Conservation (phyloP, 2,888 invertebrate species). For the Scaptomyza polygonia region DNA sequence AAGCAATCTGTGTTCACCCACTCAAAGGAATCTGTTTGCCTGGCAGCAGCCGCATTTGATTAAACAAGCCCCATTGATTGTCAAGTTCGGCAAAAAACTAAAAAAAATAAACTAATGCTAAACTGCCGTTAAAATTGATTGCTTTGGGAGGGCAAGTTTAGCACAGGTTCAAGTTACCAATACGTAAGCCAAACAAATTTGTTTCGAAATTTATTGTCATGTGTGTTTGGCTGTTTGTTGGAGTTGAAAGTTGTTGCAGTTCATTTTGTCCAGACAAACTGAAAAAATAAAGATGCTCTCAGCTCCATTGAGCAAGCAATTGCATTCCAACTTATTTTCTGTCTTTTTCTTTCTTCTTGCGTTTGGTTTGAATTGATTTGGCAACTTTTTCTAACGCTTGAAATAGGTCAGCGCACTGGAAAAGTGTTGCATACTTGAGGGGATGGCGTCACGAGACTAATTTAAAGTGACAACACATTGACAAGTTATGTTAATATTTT, state of each 20-base stretch:
- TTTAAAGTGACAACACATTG: slow-evolving; percentile 40
- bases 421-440: slow-evolving; percentile 42
- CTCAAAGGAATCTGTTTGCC: slow-evolving; percentile 1
- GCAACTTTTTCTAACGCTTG: background rate
- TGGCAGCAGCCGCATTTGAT: slow-evolving; percentile 46
- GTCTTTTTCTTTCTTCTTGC: slow-evolving; percentile 4
- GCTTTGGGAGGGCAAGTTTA: slow-evolving; percentile 45
- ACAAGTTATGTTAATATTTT: slow-evolving; percentile 14
- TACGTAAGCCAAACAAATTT: slow-evolving; percentile 52
- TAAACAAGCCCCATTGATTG: slow-evolving; percentile 69
- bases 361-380: slow-evolving; percentile 53
- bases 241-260: slow-evolving; percentile 53
- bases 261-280: slow-evolving; percentile 39
- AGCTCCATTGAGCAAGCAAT: slow-evolving; percentile 56
- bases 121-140: slow-evolving; percentile 65
- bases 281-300: slow-evolving; percentile 29
- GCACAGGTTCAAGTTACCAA: slow-evolving; percentile 48
- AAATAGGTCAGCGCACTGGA: slow-evolving; percentile 54
- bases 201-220: slow-evolving; percentile 56
- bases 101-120: slow-evolving; percentile 17
- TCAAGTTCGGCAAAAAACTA: slow-evolving; percentile 53
- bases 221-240: slow-evolving; percentile 13
- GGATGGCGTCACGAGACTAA: slow-evolving; percentile 25
- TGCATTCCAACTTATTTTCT: slow-evolving; percentile 30
- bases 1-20: no score